These are phyloP conservation scores for Drosophila dunni DNA, from an alignment of 1,140 invertebrate genomes.

Conservation along the genomic window DNA sequence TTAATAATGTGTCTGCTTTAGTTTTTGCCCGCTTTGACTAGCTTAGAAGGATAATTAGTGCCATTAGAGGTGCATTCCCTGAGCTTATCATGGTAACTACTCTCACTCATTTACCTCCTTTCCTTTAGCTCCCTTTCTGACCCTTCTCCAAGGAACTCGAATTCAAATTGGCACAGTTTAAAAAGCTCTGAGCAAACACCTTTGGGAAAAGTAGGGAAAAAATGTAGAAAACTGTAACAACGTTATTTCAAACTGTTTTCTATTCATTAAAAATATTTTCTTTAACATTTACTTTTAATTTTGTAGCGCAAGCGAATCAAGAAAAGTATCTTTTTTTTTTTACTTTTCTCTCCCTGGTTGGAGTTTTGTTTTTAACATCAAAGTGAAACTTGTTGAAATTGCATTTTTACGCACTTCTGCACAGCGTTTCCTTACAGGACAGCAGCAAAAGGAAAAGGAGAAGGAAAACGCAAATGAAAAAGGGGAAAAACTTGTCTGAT, in stretches of 20 bases:
- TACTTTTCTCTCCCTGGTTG: background rate
- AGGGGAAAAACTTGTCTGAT: slow-evolving; percentile 24
- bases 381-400: slow-evolving; percentile 82
- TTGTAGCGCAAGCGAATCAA: slow-evolving; percentile 38
- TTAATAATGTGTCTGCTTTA: background rate
- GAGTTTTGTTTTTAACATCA: slow-evolving; percentile 53
- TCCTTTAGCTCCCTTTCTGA: too few species aligned
- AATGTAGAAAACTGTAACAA: slow-evolving; percentile 14
- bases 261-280: slow-evolving; percentile 82
- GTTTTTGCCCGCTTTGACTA: slow-evolving; percentile 38
- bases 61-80: slow-evolving; percentile 56
- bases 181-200: slow-evolving; percentile 18
- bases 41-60: slow-evolving; percentile 78
- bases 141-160: too few species aligned
- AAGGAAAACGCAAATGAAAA: background rate
- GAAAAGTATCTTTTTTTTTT: background rate
- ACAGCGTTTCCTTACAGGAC: slow-evolving; percentile 43
- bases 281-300: slow-evolving; percentile 81
- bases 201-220: background rate
- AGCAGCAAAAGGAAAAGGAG: background rate
- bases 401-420: slow-evolving; percentile 80
- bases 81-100: slow-evolving; percentile 13
- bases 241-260: slow-evolving; percentile 71
- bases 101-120: background rate
- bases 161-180: slow-evolving; percentile 45